A percentile compares a stretch with the other conserved stretches of the same genome.
phyloP scores from a whole-genome alignment of 2,113 vertebrate genomes.

The Brachyhypopomus occidentalis region DNA sequence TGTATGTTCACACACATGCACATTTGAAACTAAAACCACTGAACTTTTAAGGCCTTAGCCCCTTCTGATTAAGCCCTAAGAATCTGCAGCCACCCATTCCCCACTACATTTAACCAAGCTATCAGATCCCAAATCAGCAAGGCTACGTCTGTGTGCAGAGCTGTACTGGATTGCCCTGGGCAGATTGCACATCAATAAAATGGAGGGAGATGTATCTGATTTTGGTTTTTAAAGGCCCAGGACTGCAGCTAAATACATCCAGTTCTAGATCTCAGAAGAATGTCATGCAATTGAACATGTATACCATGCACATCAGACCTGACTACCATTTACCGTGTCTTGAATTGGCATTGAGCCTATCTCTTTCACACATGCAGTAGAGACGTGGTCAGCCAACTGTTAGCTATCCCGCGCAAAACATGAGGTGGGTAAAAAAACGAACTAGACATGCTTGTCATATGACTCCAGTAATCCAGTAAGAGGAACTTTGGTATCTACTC shows the following conservation, averaged over 20 bases:
- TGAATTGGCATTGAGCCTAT: constrained; percentile 8
- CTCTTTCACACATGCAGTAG: constrained; percentile 15
- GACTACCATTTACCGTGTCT: neutral
- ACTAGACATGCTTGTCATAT: neutral
- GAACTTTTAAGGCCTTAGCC: too few species aligned
- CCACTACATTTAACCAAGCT: too few species aligned
- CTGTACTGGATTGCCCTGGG: too few species aligned
- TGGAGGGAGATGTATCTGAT: too few species aligned
- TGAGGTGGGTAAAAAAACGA: neutral
- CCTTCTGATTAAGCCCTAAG: too few species aligned
- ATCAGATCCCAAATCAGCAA: too few species aligned
- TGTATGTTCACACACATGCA: neutral
- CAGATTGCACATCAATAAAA: too few species aligned
- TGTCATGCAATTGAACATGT: neutral
- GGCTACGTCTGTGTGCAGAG: too few species aligned
- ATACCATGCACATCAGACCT: constrained; percentile 1
- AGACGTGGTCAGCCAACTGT: neutral
- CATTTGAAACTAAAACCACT: neutral
- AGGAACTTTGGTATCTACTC: neutral
- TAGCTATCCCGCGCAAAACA: neutral
- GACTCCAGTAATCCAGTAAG: constrained; percentile 9
- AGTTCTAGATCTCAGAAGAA: too few species aligned
- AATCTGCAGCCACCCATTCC: too few species aligned
- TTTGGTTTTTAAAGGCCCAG: too few species aligned
- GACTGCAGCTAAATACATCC: too few species aligned